phyloP scores from a whole-genome alignment of 2,113 vertebrate species.

The Ranitomeya variabilis region DNA sequence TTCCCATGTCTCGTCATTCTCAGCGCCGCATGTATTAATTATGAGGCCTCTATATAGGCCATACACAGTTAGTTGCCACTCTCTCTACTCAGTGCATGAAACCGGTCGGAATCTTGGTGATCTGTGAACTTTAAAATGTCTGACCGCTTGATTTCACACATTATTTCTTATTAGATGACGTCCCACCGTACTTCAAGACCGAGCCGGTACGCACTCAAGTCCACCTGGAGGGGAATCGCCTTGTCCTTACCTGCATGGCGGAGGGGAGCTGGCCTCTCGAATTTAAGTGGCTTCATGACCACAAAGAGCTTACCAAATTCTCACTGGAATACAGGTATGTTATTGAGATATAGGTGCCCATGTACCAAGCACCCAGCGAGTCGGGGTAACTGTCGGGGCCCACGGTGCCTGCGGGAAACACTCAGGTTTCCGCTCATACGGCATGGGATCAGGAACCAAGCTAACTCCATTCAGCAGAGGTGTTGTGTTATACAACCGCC shows the following conservation, averaged over 20 bases:
- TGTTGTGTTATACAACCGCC: too few species aligned
- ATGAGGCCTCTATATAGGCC: neutral
- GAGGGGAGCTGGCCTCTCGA: constrained; percentile 98
- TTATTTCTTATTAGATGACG: constrained; percentile 77
- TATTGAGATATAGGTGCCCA: neutral
- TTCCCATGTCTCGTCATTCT: neutral
- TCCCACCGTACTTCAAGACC: constrained; percentile 96
- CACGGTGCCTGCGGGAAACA: too few species aligned
- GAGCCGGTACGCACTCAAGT: constrained; percentile 92
- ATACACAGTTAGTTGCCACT: neutral
- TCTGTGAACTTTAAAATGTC: neutral
- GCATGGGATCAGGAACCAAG: too few species aligned
- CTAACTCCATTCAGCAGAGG: too few species aligned
- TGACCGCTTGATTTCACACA: neutral
- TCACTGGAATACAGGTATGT: constrained; percentile 90
- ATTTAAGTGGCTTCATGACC: constrained; percentile 97
- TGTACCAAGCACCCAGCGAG: too few species aligned
- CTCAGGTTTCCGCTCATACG: too few species aligned
- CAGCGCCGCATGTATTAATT: constrained; percentile 22
- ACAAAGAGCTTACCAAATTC: constrained; percentile 89
- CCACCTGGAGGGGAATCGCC: constrained; percentile 93
- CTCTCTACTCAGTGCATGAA: neutral
- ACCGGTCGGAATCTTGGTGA: neutral
- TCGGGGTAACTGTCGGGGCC: too few species aligned
- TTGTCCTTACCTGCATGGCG: constrained; percentile 98